Percentiles rank a stretch among this genome's conserved stretches.
Conservation (phyloP, 2,888 invertebrate genomes). For the Spodoptera exigua region DNA sequence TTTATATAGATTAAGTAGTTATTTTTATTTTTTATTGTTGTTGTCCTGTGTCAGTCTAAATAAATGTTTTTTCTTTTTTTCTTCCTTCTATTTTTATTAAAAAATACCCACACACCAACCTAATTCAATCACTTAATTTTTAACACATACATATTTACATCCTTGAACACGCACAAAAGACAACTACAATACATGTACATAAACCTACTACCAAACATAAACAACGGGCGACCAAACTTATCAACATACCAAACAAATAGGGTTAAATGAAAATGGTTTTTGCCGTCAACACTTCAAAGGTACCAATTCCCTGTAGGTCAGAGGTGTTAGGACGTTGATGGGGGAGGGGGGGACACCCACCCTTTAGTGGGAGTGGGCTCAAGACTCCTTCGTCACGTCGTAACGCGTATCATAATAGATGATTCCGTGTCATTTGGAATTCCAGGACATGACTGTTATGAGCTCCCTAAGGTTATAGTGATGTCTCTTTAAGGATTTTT, state of each 20-base stretch:
- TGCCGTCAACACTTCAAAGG: not conserved
- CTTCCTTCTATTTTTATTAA: too few relatives aligned
- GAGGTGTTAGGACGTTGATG: slow-evolving; percentile 11
- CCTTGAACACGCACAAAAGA: too few relatives aligned
- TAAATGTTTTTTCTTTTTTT: too few relatives aligned
- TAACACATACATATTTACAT: not conserved
- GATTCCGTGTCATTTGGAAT: slow-evolving; percentile 30
- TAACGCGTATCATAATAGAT: slow-evolving; percentile 29
- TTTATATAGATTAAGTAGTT: too few relatives aligned
- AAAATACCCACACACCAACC: too few relatives aligned
- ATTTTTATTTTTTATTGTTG: too few relatives aligned
- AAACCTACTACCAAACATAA: too few relatives aligned
- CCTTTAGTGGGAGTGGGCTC: too few relatives aligned
- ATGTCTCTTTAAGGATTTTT: slow-evolving; percentile 8
- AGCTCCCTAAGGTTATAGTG: slow-evolving; percentile 30
- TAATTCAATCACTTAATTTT: not conserved
- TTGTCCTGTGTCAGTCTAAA: too few relatives aligned
- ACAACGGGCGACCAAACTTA: too few relatives aligned
- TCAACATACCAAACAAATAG: too few relatives aligned
- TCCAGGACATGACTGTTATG: slow-evolving; percentile 43
- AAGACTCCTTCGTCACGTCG: slow-evolving; percentile 10
- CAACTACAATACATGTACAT: too few relatives aligned
- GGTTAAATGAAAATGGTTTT: not conserved
- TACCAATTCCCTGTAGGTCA: slow-evolving; percentile 1
- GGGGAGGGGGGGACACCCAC: not conserved